Conservation (phyloP, 2,888 invertebrate genomes). For the Actias luna region DNA sequence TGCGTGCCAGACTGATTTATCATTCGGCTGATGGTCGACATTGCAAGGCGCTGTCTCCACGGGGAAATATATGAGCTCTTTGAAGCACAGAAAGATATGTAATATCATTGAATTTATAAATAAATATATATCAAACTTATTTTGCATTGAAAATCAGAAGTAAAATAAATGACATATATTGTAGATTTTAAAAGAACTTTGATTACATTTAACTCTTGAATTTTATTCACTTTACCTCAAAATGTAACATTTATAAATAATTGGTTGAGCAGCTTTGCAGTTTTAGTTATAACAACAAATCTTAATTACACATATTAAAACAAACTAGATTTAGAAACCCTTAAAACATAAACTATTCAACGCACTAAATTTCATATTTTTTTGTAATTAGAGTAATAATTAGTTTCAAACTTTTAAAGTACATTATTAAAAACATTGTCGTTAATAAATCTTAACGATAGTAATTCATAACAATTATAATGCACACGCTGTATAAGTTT, state of each 20-base stretch:
- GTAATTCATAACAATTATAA: no score
- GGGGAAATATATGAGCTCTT: conserved; percentile 74
- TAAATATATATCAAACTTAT: conserved; percentile 39
- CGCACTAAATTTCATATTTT: no score
- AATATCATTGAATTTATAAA: conserved; percentile 79
- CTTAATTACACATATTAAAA: no score
- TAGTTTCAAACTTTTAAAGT: no score
- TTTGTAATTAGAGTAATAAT: no score
- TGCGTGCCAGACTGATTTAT: conserved; percentile 63
- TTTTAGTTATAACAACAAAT: no score
- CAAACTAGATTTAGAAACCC: no score
- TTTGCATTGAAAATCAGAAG: conserved; percentile 53
- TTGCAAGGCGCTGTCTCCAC: conserved; percentile 69
- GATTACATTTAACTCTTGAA: neutral
- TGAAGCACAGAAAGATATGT: conserved; percentile 79
- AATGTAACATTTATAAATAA: neutral
- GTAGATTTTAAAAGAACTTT: neutral
- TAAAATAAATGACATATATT: neutral
- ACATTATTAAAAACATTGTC: no score
- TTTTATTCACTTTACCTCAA: neutral
- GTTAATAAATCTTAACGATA: no score
- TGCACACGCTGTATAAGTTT: no score
- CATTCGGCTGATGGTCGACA: conserved; percentile 71
- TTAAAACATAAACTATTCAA: no score
- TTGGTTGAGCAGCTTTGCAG: no score